phyloP scores from a whole-genome alignment of 2,888 invertebrate genomes.

The Cataglyphis livida region DNA sequence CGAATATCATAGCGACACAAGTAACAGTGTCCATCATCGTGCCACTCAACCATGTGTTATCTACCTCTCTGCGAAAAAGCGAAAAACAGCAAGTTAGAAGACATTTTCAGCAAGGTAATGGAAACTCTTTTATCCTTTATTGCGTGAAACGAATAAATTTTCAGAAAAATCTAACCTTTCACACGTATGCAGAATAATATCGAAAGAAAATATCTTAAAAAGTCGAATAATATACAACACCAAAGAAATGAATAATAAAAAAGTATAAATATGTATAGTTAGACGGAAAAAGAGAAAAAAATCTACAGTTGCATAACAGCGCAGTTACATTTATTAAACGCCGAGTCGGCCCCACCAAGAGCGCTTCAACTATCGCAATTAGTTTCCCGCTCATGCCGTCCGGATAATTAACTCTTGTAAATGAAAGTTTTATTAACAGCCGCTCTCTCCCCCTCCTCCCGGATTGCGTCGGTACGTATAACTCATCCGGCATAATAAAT shows the following conservation, averaged over 20 bases:
- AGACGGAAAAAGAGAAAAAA: neutral
- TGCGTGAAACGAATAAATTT: neutral
- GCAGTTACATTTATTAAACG: constrained; percentile 69
- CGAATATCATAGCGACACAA: constrained; percentile 16
- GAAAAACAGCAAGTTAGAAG: neutral
- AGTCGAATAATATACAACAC: neutral
- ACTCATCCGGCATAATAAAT: constrained; percentile 49
- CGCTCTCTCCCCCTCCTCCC: constrained; percentile 17
- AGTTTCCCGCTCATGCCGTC: constrained; percentile 63
- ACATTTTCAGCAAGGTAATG: constrained; percentile 9
- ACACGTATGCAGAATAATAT: neutral
- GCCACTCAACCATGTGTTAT: constrained; percentile 11
- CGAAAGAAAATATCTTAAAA: neutral
- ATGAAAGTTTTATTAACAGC: constrained; percentile 64
- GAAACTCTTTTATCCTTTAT: neutral
- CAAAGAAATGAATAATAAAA: neutral
- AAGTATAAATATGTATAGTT: constrained; percentile 44
- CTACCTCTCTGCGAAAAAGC: neutral
- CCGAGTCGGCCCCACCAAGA: constrained; percentile 48
- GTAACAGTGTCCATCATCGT: constrained; percentile 30
- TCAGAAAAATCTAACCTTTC: neutral
- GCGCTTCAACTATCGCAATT: constrained; percentile 61
- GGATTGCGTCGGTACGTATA: constrained; percentile 43
- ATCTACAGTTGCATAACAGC: constrained; percentile 43
- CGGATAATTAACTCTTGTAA: constrained; percentile 64